Percentiles rank a stretch among this genome's conserved stretches.
Evolutionary conservation across 2,113 vertebrate species (phyloP).

Genomic region (Ceyx cyanopectus): DNA sequence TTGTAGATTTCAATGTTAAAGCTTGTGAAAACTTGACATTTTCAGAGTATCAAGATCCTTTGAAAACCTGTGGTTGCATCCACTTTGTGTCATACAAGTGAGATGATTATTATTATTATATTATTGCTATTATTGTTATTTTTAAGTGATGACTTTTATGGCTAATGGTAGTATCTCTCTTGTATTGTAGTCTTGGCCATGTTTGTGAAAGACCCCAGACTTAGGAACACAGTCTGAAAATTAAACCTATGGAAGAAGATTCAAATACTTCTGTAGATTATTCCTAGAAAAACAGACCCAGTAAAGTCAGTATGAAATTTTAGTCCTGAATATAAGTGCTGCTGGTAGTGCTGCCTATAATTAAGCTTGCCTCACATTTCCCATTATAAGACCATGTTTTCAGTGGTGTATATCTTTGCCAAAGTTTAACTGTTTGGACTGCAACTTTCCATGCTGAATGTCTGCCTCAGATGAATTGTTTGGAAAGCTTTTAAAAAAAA

Average conservation of each 20-base stretch:
- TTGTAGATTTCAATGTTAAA: neutral
- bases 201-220: neutral
- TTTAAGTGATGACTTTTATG: neutral
- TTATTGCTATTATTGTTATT: neutral
- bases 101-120: neutral
- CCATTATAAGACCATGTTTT: constrained; percentile 46
- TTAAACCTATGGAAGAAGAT: neutral
- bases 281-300: constrained; percentile 53
- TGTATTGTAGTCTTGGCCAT: neutral
- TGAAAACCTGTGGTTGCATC: neutral
- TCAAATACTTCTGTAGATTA: neutral
- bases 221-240: neutral
- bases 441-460: constrained; percentile 66
- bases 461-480: constrained; percentile 66
- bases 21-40: neutral
- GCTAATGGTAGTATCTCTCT: neutral
- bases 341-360: constrained; percentile 48
- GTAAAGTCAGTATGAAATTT: constrained; percentile 27
- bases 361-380: constrained; percentile 63
- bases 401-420: constrained; percentile 37
- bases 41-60: neutral
- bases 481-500: constrained; percentile 62
- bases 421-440: constrained; percentile 67
- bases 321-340: constrained; percentile 12
- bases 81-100: neutral